Evolutionary conservation across 2,888 invertebrate genomes (phyloP).

Genomic region (Drosophila flavopinicola): DNA sequence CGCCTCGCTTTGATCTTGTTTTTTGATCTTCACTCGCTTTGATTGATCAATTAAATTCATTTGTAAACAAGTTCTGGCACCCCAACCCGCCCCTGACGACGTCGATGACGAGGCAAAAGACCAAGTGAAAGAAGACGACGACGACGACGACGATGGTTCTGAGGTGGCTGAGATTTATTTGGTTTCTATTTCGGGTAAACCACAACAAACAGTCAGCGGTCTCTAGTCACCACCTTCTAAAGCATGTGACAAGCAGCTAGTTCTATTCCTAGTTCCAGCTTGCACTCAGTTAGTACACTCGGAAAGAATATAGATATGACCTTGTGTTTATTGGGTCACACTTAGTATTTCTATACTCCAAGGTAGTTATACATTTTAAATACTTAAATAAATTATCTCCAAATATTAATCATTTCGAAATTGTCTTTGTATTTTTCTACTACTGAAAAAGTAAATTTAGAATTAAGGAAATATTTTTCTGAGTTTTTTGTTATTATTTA

Average conservation of each 20-base stretch:
- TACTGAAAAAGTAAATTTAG: no score
- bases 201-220: constrained; percentile 18
- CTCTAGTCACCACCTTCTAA: constrained; percentile 3
- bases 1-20: constrained; percentile 71
- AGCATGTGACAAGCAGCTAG: constrained; percentile 10
- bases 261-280: neutral
- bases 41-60: constrained; percentile 84
- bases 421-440: no score
- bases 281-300: neutral
- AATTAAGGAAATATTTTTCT: no score
- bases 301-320: no score
- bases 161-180: constrained; percentile 35
- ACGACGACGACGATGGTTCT: no score
- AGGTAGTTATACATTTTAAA: no score
- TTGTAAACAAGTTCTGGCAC: constrained; percentile 80
- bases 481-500: no score
- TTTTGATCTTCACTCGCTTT: constrained; percentile 82
- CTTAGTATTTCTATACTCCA: no score
- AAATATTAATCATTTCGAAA: no score
- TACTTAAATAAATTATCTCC: no score
- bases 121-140: constrained; percentile 11
- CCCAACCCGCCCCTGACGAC: constrained; percentile 32
- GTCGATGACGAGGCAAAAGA: constrained; percentile 34
- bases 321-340: no score
- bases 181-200: constrained; percentile 37